phyloP scores from a whole-genome alignment of 2,797 vertebrate genomes.

The Tenualosa ilisha region DNA sequence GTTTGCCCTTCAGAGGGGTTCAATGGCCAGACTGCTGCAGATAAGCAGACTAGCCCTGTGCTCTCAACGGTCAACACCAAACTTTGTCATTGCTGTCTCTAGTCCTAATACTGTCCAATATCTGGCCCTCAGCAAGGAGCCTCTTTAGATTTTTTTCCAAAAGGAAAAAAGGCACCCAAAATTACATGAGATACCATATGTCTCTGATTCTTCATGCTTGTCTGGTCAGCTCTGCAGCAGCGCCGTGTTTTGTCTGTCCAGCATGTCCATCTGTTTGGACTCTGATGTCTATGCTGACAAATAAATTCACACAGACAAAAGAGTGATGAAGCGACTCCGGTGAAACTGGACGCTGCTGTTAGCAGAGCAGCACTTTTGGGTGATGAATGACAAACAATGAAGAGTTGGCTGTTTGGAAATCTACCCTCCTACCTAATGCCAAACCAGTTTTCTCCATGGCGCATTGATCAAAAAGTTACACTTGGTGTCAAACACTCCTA shows the following conservation, averaged over 20 bases:
- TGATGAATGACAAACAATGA: conserved; percentile 11
- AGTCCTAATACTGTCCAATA: neutral
- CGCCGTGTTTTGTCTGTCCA: neutral
- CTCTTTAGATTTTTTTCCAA: neutral
- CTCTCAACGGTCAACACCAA: neutral
- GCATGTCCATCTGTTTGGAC: neutral
- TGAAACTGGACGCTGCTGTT: neutral
- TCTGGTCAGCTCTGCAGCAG: neutral
- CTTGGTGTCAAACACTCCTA: neutral
- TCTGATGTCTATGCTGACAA: neutral
- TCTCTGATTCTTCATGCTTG: neutral
- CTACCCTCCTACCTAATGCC: neutral
- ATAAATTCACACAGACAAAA: neutral
- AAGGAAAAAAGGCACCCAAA: neutral
- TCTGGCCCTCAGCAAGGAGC: neutral
- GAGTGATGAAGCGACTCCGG: neutral
- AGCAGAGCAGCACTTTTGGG: neutral
- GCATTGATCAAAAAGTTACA: neutral
- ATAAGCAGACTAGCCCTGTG: conserved; percentile 39
- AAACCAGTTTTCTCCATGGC: neutral
- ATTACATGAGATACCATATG: neutral
- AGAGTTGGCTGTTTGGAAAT: neutral
- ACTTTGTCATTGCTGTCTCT: conserved; percentile 2
- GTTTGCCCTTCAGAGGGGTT: conserved; percentile 49
- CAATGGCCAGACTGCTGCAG: conserved; percentile 39